Evolutionary conservation across 2,797 vertebrate genomes (phyloP), one percentile per base, ranked within the genome.

Genomic region (Brachymystax lenok): DNA sequence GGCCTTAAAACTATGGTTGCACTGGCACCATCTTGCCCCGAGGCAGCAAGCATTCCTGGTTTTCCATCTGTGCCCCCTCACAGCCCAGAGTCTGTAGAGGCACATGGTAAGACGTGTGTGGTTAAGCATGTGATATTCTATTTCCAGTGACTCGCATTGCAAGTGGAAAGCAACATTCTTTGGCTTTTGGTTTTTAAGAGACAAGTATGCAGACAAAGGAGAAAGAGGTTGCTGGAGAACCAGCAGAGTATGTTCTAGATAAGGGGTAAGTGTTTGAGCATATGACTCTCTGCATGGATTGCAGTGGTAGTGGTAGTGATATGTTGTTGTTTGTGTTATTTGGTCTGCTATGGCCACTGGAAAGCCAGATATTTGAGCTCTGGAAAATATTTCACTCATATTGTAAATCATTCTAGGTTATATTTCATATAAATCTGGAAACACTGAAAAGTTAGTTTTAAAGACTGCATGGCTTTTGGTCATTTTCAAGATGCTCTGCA

Each of bases 231-330:
- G 46, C 28, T 85, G 82, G 81, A 68, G 74, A 85, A 80, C 84
- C 46, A 52, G 35, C 79, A 80, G 79, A 77, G 24, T 6, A 73
- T 70, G 82, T 63, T 86, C 35, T 86, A 73, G 74, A 84, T 46
- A 46, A 46, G 2, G 75, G 89, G 93, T 94, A 91, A 93, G 93
- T 92, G 19, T 10, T 80, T 46, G 63, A 83, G 75, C 74, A 56
- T n/a, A 19, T 54, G 77, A 79, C 71, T 78, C 28, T 77, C 16
- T 75, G 87, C 77, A 78, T 84, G 82, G 83, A 84, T 83, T 92
- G 88, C 71, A 79, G 84, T 63, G 21, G 59, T 46, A 46, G 10
- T 40, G 40, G 40, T 61, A 17, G 8, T 24, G 59, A 24, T 63
- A 24, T 21, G 46, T 19, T 63, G 52, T 52, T 40, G 40, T 66